Conservation (phyloP, 2,888 invertebrate species). For the Parnassius glacialis region DNA sequence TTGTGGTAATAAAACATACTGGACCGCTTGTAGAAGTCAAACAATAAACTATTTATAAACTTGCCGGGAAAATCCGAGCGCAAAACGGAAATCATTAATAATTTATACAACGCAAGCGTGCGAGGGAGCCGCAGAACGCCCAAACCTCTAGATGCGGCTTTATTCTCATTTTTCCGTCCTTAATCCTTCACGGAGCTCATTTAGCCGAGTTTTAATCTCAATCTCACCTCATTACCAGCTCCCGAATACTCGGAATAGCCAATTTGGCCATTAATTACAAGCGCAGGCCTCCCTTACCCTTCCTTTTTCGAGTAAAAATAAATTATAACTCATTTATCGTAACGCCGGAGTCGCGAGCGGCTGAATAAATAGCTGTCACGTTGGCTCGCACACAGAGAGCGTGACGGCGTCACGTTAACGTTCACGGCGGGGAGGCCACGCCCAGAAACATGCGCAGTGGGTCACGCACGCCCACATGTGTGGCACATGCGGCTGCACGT, state of each 20-base stretch:
- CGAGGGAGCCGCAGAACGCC: constrained; percentile 11
- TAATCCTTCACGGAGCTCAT: constrained; percentile 72
- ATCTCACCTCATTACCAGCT: constrained; percentile 78
- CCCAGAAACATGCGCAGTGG: constrained; percentile 66
- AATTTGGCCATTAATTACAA: constrained; percentile 78
- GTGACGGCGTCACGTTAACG: constrained; percentile 56
- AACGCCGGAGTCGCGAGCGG: constrained; percentile 50
- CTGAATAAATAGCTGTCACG: constrained; percentile 71
- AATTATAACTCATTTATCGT: constrained; percentile 80
- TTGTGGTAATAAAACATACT: constrained; percentile 15
- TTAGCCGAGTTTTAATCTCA: constrained; percentile 77
- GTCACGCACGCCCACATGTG: constrained; percentile 61
- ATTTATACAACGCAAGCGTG: constrained; percentile 32
- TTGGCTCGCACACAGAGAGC: constrained; percentile 52
- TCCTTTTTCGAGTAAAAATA: constrained; percentile 78
- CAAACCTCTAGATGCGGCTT: constrained; percentile 7
- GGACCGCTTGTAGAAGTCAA: constrained; percentile 19
- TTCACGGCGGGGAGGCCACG: constrained; percentile 60
- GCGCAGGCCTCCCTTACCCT: constrained; percentile 61
- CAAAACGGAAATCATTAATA: constrained; percentile 39
- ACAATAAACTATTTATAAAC: constrained; percentile 26
- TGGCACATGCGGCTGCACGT: constrained; percentile 52
- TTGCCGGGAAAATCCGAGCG: constrained; percentile 24
- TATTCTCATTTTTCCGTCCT: constrained; percentile 43
- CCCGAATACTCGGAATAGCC: constrained; percentile 78